phyloP scores from a whole-genome alignment of 2,797 vertebrate genomes.

The Denticeps clupeoides region DNA sequence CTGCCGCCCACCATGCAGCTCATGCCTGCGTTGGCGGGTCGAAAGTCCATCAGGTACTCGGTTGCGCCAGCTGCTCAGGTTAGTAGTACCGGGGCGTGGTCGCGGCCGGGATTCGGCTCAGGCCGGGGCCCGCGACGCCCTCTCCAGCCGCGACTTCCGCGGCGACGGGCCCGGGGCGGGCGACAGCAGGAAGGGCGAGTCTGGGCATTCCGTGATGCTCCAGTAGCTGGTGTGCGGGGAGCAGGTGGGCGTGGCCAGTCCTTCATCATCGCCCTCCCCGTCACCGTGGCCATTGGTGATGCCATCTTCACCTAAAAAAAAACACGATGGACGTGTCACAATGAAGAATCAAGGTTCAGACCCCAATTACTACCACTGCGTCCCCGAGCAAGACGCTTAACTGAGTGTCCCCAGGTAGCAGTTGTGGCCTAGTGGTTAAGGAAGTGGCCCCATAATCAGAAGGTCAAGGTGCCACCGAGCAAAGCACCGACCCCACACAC shows the following conservation, averaged over 20 bases:
- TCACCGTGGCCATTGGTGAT: conserved; percentile 50
- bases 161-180: conserved; percentile 44
- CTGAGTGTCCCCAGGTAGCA: too few species aligned
- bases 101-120: conserved; percentile 75
- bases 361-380: too few species aligned
- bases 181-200: conserved; percentile 56
- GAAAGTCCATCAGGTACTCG: conserved; percentile 90
- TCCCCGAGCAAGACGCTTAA: too few species aligned
- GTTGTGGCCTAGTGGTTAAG: too few species aligned
- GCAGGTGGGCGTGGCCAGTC: conserved; percentile 24
- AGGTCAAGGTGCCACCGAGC: too few species aligned
- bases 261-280: conserved; percentile 31
- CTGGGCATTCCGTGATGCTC: conserved; percentile 53
- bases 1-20: conserved; percentile 93
- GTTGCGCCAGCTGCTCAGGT: conserved; percentile 87
- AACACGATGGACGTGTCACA: conserved; percentile 11
- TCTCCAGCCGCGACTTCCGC: conserved; percentile 41
- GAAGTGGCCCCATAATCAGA: too few species aligned
- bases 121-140: conserved; percentile 68
- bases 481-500: too few species aligned
- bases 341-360: neutral
- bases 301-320: conserved; percentile 39
- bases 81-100: conserved; percentile 90
- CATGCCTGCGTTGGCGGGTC: conserved; percentile 81
- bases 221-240: conserved; percentile 60